Evolutionary conservation across 2,113 vertebrate species (phyloP).

Genomic region (Myrmecobius fasciatus): DNA sequence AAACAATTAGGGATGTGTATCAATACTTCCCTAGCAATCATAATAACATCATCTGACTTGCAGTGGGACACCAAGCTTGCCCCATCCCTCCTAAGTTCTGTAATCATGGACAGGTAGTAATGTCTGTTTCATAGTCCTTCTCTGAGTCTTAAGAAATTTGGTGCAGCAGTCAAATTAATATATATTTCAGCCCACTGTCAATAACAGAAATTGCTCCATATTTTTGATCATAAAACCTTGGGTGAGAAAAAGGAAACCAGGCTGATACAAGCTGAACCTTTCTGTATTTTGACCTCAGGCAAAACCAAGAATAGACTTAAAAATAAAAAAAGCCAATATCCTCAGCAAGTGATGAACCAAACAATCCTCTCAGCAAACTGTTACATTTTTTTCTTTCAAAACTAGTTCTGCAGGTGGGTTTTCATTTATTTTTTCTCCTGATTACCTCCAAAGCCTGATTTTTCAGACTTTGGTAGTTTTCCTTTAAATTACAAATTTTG

Average conservation of each 20-base stretch:
- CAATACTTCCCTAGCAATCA: constrained; percentile 52
- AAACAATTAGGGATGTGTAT: constrained; percentile 68
- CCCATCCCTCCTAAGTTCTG: constrained; percentile 27
- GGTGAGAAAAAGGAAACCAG: constrained; percentile 27
- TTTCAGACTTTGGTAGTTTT: constrained; percentile 29
- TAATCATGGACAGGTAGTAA: constrained; percentile 27
- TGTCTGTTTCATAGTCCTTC: constrained; percentile 37
- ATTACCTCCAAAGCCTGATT: constrained; percentile 46
- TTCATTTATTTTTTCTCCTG: constrained; percentile 44
- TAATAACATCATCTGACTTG: constrained; percentile 62
- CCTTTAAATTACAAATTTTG: constrained; percentile 53
- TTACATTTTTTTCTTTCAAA: constrained; percentile 6
- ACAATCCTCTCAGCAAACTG: neutral
- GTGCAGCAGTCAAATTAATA: constrained; percentile 63
- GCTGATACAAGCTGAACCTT: neutral
- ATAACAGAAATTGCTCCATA: constrained; percentile 62
- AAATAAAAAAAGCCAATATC: neutral
- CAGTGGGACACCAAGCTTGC: constrained; percentile 9
- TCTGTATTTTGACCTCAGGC: neutral
- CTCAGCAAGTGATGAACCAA: neutral
- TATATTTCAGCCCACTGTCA: constrained; percentile 61
- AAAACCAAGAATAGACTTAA: constrained; percentile 41
- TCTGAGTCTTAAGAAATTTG: constrained; percentile 41
- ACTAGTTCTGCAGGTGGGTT: constrained; percentile 31
- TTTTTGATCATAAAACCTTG: constrained; percentile 47